Conservation (phyloP, 2,113 vertebrate species). For the Strix uralensis region DNA sequence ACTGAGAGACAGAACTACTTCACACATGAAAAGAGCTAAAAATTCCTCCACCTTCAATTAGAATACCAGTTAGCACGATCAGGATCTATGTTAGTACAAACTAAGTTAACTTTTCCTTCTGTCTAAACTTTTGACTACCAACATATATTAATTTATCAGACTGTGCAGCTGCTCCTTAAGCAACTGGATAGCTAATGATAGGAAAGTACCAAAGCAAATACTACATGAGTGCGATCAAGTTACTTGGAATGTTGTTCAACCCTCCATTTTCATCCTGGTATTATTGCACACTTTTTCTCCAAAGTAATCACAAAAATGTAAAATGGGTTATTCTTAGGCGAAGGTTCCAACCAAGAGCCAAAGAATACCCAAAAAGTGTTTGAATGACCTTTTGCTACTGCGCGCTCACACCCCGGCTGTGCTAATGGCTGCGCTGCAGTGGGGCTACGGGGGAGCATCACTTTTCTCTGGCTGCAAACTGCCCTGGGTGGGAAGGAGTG, state of each 20-base stretch:
- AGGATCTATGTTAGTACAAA: constrained; percentile 47
- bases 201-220: constrained; percentile 54
- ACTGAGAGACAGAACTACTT: not conserved
- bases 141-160: constrained; percentile 60
- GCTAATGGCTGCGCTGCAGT: not conserved
- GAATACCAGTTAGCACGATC: constrained; percentile 50
- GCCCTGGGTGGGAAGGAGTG: not conserved
- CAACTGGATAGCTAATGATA: constrained; percentile 52
- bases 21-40: constrained; percentile 10
- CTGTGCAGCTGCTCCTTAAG: constrained; percentile 63
- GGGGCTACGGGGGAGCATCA: not conserved
- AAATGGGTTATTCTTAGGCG: constrained; percentile 45
- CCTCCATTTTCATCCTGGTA: not conserved
- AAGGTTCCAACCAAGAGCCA: constrained; percentile 22
- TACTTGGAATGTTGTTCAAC: constrained; percentile 16
- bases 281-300: constrained; percentile 13
- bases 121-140: constrained; percentile 53
- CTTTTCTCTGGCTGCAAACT: not conserved
- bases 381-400: not conserved
- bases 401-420: not conserved
- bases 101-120: constrained; percentile 29
- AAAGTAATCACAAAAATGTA: constrained; percentile 37
- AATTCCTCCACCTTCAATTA: constrained; percentile 4
- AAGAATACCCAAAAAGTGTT: constrained; percentile 10
- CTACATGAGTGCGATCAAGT: not conserved